Base-by-base conservation (phyloP, 2,888 invertebrate genomes). In the Biston betularia region DNA sequence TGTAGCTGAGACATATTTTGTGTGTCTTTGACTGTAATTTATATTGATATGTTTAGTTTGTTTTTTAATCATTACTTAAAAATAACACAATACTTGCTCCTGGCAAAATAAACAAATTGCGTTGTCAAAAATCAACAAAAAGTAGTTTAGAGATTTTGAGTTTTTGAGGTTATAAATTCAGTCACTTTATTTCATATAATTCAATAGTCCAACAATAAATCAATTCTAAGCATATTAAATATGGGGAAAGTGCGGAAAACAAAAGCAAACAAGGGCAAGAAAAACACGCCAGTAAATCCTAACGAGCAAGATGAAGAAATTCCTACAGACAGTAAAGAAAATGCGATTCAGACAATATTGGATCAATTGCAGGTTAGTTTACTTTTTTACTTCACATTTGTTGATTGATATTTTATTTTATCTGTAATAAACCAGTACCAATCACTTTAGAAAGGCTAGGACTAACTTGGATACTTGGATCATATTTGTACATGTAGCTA, bases 171-270 rank as follows among this genome's bases (percentile, higher is more conserved):
- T 24, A 24, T 24, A 24, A 24, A 24, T 24, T 24, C n/a, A n/a
- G n/a, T n/a, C n/a, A n/a, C n/a, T n/a, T n/a, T 35, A 35, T 35
- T 35, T 6, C 7, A 8, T 1, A 38, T 38, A 38, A 38, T 8
- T 38, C 38, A 8, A 38, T 38, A 6, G 38, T 24, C 24, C 24
- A 24, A 24, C 3, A 24, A 24, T 24, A 24, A 24, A 24, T 24
- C 24, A 3, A 3, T 6, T 44, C 8, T 7, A 12, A 50, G 33
- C 7, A 33, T 33, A 9, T 0, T 38, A 46, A 46, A 5, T 12
- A 93, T 93, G 93, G 93, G 93, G 6, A 93, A 93, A 88, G 78
- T 93, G 42, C 83, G 82, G 58, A 92, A 90, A 81, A 70, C 83
- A 2, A 89, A 86, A 71, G 77, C 83, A 54, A 76, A 74, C 45